A percentile compares a stretch with the other conserved stretches of the same genome.
Conservation (phyloP, 2,113 vertebrate genomes). For the Oostethus manadensis region DNA sequence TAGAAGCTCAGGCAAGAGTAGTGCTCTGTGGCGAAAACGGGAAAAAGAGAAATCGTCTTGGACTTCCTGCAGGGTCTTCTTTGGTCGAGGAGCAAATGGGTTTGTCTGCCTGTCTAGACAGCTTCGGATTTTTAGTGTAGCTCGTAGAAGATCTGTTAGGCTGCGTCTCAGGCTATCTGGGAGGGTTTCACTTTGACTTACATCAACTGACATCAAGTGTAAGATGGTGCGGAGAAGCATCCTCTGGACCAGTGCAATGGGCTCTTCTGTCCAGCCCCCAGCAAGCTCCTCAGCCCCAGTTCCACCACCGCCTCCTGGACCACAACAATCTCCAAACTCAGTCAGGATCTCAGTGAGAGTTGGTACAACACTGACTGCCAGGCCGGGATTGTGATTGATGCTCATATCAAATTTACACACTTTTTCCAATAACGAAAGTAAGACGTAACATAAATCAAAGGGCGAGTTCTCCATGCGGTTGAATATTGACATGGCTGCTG, state of each 20-base stretch:
- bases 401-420: constrained; percentile 89
- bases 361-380: constrained; percentile 84
- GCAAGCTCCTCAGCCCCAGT: constrained; percentile 72
- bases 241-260: constrained; percentile 89
- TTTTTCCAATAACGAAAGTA: constrained; percentile 90
- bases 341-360: constrained; percentile 88
- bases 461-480: constrained; percentile 83
- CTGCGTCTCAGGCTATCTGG: constrained; percentile 86
- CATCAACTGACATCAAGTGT: constrained; percentile 84
- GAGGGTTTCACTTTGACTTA: constrained; percentile 77
- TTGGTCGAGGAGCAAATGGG: constrained; percentile 74
- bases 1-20: constrained; percentile 87
- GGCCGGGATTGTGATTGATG: constrained; percentile 83
- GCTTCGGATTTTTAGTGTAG: constrained; percentile 84
- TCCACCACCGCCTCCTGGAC: constrained; percentile 43
- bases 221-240: constrained; percentile 89
- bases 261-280: constrained; percentile 86
- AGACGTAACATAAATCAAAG: constrained; percentile 87
- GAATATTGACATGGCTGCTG: constrained; percentile 73
- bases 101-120: constrained; percentile 77
- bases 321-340: constrained; percentile 83
- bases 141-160: constrained; percentile 84
- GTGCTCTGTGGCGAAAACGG: constrained; percentile 76
- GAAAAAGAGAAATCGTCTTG: constrained; percentile 78
- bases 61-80: constrained; percentile 78